phyloP scores from a whole-genome alignment of 2,113 vertebrate genomes.

The Ceyx margarethae region DNA sequence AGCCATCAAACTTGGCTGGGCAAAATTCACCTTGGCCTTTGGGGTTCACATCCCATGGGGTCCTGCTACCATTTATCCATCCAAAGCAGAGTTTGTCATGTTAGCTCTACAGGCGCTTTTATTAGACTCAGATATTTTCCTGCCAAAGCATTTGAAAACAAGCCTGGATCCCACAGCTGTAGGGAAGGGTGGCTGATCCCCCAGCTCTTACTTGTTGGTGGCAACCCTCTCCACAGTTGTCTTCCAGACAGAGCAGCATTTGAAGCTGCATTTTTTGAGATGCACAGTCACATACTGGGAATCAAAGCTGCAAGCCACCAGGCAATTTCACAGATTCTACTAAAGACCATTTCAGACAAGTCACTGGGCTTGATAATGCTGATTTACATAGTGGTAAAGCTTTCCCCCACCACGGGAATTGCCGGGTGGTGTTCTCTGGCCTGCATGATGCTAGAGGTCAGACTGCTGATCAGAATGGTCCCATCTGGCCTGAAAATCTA shows the following conservation, averaged over 20 bases:
- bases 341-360: constrained; percentile 1
- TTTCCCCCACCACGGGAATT: rapidly evolving
- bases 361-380: neutral
- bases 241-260: neutral
- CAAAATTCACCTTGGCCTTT: neutral
- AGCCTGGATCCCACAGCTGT: neutral
- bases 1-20: neutral
- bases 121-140: neutral
- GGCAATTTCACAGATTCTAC: neutral
- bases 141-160: neutral
- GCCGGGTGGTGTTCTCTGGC: neutral
- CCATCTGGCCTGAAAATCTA: constrained; percentile 66
- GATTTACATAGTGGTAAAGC: constrained; percentile 13
- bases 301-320: neutral
- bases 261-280: neutral
- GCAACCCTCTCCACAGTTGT: neutral
- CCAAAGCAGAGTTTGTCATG: rapidly evolving
- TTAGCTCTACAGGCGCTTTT: neutral
- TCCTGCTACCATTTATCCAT: neutral
- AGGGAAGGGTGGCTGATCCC: neutral
- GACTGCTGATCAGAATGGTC: neutral
- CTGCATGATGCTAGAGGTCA: neutral
- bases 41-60: neutral
- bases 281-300: rapidly evolving
- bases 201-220: neutral